Evolutionary conservation across 64 coral and sea anemone species (phyloP).

Genomic region (Dendrophyllia cribrosa): DNA sequence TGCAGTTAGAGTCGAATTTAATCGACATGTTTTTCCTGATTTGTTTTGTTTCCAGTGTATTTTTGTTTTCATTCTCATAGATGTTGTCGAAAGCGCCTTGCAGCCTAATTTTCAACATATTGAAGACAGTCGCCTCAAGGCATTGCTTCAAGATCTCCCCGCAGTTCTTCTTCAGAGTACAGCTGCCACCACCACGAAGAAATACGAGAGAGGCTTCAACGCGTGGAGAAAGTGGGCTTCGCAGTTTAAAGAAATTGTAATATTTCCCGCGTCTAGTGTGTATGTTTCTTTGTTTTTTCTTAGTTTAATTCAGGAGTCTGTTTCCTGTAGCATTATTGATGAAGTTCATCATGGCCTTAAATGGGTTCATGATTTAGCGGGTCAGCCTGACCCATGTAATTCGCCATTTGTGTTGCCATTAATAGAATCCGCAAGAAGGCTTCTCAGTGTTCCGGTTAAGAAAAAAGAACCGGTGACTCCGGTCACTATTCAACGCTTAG

Average conservation of each 20-base stretch:
- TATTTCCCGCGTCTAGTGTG: conserved; percentile 25
- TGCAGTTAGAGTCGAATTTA: too few relatives aligned
- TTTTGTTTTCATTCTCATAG: too few relatives aligned
- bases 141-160: not conserved
- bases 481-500: too few relatives aligned
- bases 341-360: not conserved
- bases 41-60: too few relatives aligned
- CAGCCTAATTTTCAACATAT: not conserved
- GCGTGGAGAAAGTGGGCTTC: conserved; percentile 18
- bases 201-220: not conserved
- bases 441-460: too few relatives aligned
- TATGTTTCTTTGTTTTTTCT: conserved; percentile 15
- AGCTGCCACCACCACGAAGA: not conserved
- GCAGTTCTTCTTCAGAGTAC: not conserved
- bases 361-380: not conserved
- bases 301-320: not conserved
- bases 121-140: not conserved
- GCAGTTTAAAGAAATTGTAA: conserved; percentile 7
- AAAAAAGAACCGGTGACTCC: too few relatives aligned
- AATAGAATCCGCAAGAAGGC: too few relatives aligned
- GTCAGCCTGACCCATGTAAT: not conserved
- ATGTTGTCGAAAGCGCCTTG: too few relatives aligned
- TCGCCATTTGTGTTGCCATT: not conserved
- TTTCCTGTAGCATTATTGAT: too few relatives aligned
- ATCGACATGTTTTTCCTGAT: too few relatives aligned